Conservation (phyloP, 35 echinoderm and acorn worm species). For the Heliocidaris erythrogramma region DNA sequence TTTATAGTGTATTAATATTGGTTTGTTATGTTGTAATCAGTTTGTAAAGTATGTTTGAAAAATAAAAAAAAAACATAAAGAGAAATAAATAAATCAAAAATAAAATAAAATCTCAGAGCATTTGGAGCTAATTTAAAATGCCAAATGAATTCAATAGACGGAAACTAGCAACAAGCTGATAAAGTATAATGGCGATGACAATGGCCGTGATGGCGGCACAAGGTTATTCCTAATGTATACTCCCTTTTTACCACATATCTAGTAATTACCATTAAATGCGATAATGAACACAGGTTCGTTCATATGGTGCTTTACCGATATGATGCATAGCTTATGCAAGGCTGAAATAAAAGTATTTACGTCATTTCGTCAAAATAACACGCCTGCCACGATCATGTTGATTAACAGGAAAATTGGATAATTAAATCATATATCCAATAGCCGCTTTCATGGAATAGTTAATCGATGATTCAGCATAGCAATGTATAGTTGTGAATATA, state of each 20-base stretch:
- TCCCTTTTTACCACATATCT: background rate
- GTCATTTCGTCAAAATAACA: background rate
- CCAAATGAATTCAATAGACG: too few relatives aligned
- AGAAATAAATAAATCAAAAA: too few relatives aligned
- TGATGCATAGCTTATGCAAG: background rate
- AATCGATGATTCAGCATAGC: background rate
- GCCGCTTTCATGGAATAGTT: background rate
- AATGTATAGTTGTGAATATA: background rate
- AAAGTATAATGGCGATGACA: too few relatives aligned
- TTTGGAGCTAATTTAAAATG: too few relatives aligned
- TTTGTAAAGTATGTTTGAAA: too few relatives aligned
- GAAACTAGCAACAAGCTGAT: too few relatives aligned
- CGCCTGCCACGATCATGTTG: background rate
- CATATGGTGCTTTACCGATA: background rate
- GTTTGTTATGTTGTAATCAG: too few relatives aligned
- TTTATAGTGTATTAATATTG: too few relatives aligned
- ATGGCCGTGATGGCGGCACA: too few relatives aligned
- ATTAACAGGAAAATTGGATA: background rate
- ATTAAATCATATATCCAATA: background rate
- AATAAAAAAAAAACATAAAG: too few relatives aligned
- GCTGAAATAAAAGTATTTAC: background rate
- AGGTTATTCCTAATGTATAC: too few relatives aligned
- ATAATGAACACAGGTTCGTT: background rate
- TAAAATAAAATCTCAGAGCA: too few relatives aligned
- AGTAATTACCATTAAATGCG: background rate